phyloP scores from a whole-genome alignment of 2,888 invertebrate genomes.

The Sphaerophoria rueppellii region DNA sequence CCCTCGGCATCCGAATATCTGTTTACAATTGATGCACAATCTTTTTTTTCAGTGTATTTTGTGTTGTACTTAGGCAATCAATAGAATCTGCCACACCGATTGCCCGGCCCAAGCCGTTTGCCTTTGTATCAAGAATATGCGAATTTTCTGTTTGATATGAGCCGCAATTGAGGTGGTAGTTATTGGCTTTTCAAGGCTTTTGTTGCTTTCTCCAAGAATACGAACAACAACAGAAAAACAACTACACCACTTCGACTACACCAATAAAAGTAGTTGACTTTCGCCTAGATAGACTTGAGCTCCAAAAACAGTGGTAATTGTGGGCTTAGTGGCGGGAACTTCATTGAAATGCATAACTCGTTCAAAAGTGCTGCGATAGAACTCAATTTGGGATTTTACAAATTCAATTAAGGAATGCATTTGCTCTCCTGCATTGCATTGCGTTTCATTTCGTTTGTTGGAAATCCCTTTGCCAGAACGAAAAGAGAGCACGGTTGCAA shows the following conservation, averaged over 20 bases:
- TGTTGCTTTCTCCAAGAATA: constrained; percentile 39
- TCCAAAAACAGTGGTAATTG: constrained; percentile 61
- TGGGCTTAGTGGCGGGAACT: constrained; percentile 55
- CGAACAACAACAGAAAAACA: constrained; percentile 18
- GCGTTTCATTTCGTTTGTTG: constrained; percentile 26
- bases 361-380: constrained; percentile 74
- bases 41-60: constrained; percentile 4
- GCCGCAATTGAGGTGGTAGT: constrained; percentile 43
- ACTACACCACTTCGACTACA: constrained; percentile 11
- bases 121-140: neutral
- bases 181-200: constrained; percentile 50
- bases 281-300: constrained; percentile 43
- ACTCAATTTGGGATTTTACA: constrained; percentile 75
- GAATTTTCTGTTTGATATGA: constrained; percentile 23
- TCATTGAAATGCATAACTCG: constrained; percentile 75
- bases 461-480: constrained; percentile 58
- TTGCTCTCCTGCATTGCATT: constrained; percentile 53
- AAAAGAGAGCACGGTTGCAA: neutral
- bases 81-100: neutral
- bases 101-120: neutral
- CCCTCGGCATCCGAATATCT: too few relatives aligned
- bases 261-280: constrained; percentile 28
- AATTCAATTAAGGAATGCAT: constrained; percentile 75
- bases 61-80: neutral
- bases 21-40: too few relatives aligned